These are phyloP conservation scores for Trichopria drosophilae DNA, from an alignment of 2,888 invertebrate species.

Conservation along the genomic window DNA sequence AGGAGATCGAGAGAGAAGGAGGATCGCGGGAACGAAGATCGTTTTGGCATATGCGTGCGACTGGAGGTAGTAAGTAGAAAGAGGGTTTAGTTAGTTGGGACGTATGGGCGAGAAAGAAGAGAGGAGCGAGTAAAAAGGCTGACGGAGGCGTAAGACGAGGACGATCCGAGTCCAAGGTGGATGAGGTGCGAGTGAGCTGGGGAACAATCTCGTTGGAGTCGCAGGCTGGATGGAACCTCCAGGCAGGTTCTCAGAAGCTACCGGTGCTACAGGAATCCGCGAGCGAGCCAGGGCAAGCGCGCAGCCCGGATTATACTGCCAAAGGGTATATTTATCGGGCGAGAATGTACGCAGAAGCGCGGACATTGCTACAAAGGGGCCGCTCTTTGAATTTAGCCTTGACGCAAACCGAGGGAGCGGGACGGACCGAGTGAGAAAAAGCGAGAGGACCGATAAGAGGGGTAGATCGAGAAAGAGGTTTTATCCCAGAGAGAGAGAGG, in stretches of 20 bases:
- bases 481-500: too few species aligned
- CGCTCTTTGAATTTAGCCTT: slow-evolving; percentile 55
- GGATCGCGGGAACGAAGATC: too few species aligned
- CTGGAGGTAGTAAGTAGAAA: too few species aligned
- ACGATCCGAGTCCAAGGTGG: slow-evolving; percentile 28
- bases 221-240: slow-evolving; percentile 46
- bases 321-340: slow-evolving; percentile 59
- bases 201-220: slow-evolving; percentile 27
- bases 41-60: too few species aligned
- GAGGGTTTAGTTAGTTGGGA: too few species aligned
- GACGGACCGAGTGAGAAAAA: too few species aligned
- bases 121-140: slow-evolving; percentile 19
- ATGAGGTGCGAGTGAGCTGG: slow-evolving; percentile 30
- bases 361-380: slow-evolving; percentile 57
- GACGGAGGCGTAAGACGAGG: slow-evolving; percentile 20
- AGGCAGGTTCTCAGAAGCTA: slow-evolving; percentile 58
- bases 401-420: slow-evolving; percentile 45
- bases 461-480: too few species aligned
- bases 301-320: slow-evolving; percentile 58
- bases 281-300: slow-evolving; percentile 36
- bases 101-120: slow-evolving; percentile 5
- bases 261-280: slow-evolving; percentile 55
- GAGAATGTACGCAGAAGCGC: slow-evolving; percentile 58
- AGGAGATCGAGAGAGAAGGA: too few species aligned
- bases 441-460: too few species aligned